Percentiles rank a stretch among this genome's conserved stretches.
phyloP scores from a whole-genome alignment of 37 sponge, comb jelly and placozoan genomes.

The Agelas oroides region DNA sequence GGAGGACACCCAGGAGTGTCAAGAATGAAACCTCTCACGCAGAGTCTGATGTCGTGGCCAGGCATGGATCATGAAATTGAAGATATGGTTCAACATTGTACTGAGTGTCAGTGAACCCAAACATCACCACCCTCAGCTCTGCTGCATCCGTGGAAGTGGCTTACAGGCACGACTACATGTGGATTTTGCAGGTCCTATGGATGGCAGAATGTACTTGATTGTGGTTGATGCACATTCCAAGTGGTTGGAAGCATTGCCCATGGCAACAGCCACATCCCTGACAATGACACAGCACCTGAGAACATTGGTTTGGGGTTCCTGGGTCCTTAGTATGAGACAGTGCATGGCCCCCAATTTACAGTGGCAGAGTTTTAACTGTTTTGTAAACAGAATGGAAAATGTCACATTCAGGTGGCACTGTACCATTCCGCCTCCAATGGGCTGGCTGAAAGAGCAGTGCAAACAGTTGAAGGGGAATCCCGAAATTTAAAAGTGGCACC shows the following conservation, averaged over 20 bases:
- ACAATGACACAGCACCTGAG: conserved; percentile 30
- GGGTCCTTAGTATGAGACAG: neutral
- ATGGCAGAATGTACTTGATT: neutral
- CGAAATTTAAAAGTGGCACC: neutral
- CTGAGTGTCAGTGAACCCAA: conserved; percentile 1
- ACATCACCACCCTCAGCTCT: conserved; percentile 12
- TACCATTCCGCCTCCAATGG: neutral
- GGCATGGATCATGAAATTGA: conserved; percentile 17
- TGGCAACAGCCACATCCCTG: conserved; percentile 23
- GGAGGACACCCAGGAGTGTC: conserved; percentile 22
- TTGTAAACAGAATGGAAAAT: neutral
- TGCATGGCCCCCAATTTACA: neutral
- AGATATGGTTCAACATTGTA: conserved; percentile 10
- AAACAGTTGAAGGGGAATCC: neutral
- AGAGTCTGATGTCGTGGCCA: conserved; percentile 20
- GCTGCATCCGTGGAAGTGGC: conserved; percentile 30
- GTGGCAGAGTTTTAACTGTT: neutral
- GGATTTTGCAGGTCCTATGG: conserved; percentile 20
- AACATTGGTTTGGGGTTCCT: neutral
- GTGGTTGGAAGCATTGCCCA: conserved; percentile 45
- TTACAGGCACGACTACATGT: conserved; percentile 14
- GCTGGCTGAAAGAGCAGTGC: neutral
- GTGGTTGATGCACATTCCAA: conserved; percentile 53
- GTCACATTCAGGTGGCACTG: neutral
- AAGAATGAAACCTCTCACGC: conserved; percentile 23